These are phyloP conservation scores for Zaprionus camerounensis DNA, from an alignment of 1,140 invertebrate genomes.

Conservation along the genomic window DNA sequence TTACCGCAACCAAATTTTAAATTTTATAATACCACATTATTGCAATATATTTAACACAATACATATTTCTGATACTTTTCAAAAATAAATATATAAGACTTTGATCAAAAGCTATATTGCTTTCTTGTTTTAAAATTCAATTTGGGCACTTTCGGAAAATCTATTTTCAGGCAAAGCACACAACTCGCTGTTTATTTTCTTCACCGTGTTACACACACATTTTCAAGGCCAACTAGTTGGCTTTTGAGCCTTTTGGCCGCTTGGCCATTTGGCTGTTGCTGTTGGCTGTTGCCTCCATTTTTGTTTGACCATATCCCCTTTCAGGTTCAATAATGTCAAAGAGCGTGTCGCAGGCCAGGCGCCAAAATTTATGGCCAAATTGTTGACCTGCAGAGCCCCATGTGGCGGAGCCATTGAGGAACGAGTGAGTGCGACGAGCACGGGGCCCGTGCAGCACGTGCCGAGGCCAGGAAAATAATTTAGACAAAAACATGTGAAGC, in stretches of 20 bases:
- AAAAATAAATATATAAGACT: too few relatives aligned
- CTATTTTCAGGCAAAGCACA: slow-evolving; percentile 5
- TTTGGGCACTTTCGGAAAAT: background rate
- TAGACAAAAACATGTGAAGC: slow-evolving; percentile 80
- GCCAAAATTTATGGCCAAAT: slow-evolving; percentile 77
- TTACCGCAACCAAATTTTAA: too few relatives aligned
- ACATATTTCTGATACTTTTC: too few relatives aligned
- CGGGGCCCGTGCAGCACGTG: slow-evolving; percentile 51
- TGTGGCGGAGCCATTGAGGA: slow-evolving; percentile 47
- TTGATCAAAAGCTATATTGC: too few relatives aligned
- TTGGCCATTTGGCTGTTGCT: slow-evolving; percentile 27
- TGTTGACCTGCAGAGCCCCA: slow-evolving; percentile 69
- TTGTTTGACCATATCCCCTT: slow-evolving; percentile 65
- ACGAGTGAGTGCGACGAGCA: background rate
- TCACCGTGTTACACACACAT: slow-evolving; percentile 10
- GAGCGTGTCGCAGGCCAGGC: slow-evolving; percentile 78
- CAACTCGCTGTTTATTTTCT: slow-evolving; percentile 6
- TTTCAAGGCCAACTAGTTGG: slow-evolving; percentile 66
- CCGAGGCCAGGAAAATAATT: slow-evolving; percentile 72
- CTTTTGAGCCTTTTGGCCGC: slow-evolving; percentile 55
- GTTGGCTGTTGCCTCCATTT: slow-evolving; percentile 32
- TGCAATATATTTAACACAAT: too few relatives aligned
- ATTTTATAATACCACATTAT: too few relatives aligned
- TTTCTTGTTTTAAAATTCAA: background rate
- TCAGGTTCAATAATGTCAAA: slow-evolving; percentile 81